Conservation (phyloP, 2,797 vertebrate species). For the Acipenser ruthenus region DNA sequence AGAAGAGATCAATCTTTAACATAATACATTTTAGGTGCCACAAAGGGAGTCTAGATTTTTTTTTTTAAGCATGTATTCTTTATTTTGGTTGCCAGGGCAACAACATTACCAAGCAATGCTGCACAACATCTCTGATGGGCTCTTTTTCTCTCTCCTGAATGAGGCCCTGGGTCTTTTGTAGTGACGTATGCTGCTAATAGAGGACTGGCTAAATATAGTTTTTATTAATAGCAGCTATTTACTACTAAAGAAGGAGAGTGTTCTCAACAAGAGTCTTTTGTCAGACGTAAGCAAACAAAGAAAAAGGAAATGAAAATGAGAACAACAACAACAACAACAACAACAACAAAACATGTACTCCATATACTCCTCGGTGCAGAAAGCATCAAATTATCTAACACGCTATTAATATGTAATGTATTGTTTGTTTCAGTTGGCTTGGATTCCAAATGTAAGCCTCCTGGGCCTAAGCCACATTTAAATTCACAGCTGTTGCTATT, state of each 20-base stretch:
- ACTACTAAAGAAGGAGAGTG: neutral
- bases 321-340: neutral
- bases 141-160: neutral
- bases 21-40: neutral
- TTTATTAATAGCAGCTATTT: neutral
- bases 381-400: conserved; percentile 12
- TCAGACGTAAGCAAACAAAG: too few species aligned
- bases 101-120: neutral
- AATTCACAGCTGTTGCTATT: conserved; percentile 19
- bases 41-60: conserved; percentile 2
- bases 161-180: neutral
- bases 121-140: neutral
- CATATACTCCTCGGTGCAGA: neutral
- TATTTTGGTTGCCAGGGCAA: conserved; percentile 10
- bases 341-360: neutral
- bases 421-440: conserved; percentile 15
- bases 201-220: conserved; percentile 1
- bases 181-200: conserved; percentile 10
- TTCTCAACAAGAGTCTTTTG: neutral
- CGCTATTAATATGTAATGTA: conserved; percentile 12
- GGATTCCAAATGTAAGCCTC: conserved; percentile 9
- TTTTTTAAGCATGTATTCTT: conserved; percentile 6
- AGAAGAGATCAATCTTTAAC: too few species aligned
- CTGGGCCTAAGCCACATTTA: conserved; percentile 13
- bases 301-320: neutral